Evolutionary conservation across 2,797 vertebrate species (phyloP), one percentile per base, ranked within the genome.

Genomic region (Moxostoma hubbsi): DNA sequence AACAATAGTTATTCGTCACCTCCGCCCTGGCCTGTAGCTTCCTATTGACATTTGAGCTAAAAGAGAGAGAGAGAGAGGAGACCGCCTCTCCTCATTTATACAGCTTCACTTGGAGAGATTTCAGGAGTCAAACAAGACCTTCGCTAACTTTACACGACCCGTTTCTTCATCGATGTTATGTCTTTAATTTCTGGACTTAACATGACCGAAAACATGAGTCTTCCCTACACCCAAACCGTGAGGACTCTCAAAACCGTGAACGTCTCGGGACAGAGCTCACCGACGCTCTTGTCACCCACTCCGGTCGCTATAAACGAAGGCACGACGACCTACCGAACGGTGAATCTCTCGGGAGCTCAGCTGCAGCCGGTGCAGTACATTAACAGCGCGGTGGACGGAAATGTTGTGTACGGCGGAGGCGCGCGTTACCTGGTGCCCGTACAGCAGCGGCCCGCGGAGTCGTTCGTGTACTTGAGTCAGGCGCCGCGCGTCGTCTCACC

Each of bases 391-490:
- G 1, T 81, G 81, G 61, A 86, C 9, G 78, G n/a, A 43, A 82
- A 68, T 46, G 10, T 89, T 75, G n/a, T 90, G 45, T 85, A 86
- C 46, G 87, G 84, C 46, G 87, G 84, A 66, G 83, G 90, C 43
- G 36, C 93, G 7, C 90, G 91, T 5, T 94, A 94, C 92, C 90
- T 95, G 90, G 86, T 95, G 0, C 94, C 93, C 50, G 5, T 92
- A 24, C 92, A 93, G 55, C 91, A 93, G 82, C 88, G 86, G 78
- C 49, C 64, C 10, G 0, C 81, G 36, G 87, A 90, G 68, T 85
- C 86, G 4, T 84, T 75, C 77, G 46, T 89, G 8, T 3, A 90
- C 46, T 54, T 89, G 24, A 84, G 84, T 16, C 86, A 85, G 67
- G 63, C 79, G 9, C 87, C 79, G 5, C 59, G 83, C 43, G 68